phyloP scores from a whole-genome alignment of 2,888 invertebrate genomes.

The Platynereis dumerilii region DNA sequence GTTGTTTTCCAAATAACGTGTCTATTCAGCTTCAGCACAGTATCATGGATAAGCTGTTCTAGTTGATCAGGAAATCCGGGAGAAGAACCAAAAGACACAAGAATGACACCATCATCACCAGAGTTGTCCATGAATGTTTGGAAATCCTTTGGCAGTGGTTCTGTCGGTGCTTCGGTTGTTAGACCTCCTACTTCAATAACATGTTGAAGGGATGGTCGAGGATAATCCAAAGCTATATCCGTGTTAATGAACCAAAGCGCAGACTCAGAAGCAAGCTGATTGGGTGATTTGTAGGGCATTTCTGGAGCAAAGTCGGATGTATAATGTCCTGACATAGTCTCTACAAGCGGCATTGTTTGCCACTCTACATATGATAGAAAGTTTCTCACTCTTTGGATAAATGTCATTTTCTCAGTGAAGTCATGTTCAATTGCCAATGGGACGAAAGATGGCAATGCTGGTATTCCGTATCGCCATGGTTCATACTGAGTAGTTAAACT shows the following conservation, averaged over 20 bases:
- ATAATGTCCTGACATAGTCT: not conserved
- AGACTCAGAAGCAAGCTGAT: conserved; percentile 8
- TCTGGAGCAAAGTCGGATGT: not conserved
- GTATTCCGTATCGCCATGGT: not conserved
- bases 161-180: too few relatives aligned
- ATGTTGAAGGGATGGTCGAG: conserved; percentile 34
- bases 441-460: conserved; percentile 3
- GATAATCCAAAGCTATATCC: conserved; percentile 36
- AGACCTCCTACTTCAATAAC: conserved; percentile 32
- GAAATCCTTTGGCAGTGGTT: conserved; percentile 31
- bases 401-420: conserved; percentile 5
- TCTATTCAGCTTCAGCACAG: too few relatives aligned
- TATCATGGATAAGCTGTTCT: too few relatives aligned
- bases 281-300: not conserved
- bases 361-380: too few relatives aligned
- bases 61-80: too few relatives aligned
- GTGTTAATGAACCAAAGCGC: too few relatives aligned
- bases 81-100: too few relatives aligned
- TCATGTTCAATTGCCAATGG: not conserved
- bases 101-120: conserved; percentile 34
- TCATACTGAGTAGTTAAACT: conserved; percentile 13
- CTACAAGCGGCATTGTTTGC: not conserved
- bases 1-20: too few relatives aligned
- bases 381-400: too few relatives aligned
- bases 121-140: conserved; percentile 31